These are phyloP conservation scores for Pyrrhosoma nymphula DNA, from an alignment of 2,888 invertebrate genomes.

Conservation along the genomic window DNA sequence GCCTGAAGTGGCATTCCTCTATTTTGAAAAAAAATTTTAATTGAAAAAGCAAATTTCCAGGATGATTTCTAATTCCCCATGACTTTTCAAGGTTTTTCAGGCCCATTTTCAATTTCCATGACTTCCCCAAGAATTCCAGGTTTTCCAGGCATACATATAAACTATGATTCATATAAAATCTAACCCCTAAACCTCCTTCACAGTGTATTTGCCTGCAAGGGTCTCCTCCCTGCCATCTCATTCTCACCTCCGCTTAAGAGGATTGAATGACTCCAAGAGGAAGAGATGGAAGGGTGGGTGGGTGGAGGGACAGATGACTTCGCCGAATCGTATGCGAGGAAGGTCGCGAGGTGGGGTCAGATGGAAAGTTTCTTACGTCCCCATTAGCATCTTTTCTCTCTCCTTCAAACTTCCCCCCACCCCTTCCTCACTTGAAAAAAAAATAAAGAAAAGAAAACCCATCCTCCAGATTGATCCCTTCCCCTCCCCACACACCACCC, in stretches of 20 bases:
- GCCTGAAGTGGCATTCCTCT: too few species aligned
- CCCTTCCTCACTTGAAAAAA: too few species aligned
- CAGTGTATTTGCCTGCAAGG: not conserved
- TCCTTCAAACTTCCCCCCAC: not conserved
- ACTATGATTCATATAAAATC: too few species aligned
- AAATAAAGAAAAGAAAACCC: not conserved
- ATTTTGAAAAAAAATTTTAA: too few species aligned
- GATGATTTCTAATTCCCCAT: too few species aligned
- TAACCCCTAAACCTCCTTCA: not conserved
- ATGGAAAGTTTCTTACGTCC: slow-evolving; percentile 53
- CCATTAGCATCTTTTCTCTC: slow-evolving; percentile 55
- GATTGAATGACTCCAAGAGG: not conserved
- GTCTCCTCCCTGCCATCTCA: not conserved
- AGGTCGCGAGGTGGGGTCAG: not conserved
- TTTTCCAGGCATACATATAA: too few species aligned
- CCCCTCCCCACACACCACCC: not conserved
- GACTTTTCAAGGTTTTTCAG: too few species aligned
- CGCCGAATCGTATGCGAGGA: not conserved
- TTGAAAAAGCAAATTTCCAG: too few species aligned
- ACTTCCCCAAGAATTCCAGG: too few species aligned
- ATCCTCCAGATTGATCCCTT: not conserved
- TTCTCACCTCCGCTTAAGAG: not conserved
- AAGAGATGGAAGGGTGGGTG: not conserved
- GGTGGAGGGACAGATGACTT: not conserved
- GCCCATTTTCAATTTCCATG: too few species aligned